Evolutionary conservation across 2,888 invertebrate genomes (phyloP), one percentile per base, ranked within the genome.

Genomic region (Leucoma salicis): DNA sequence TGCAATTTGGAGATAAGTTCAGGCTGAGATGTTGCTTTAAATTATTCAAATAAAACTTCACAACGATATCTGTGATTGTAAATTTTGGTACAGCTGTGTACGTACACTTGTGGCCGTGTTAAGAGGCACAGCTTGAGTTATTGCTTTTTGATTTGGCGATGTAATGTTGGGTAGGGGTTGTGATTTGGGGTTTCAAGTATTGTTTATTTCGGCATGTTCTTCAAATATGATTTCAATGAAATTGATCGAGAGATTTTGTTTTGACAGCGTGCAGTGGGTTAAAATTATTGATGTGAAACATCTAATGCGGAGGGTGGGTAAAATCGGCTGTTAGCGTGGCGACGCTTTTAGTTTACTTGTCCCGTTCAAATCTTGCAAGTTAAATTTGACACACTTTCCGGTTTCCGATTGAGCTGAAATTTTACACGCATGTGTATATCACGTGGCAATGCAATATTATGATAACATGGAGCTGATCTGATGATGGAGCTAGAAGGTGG

Each of bases 1-100:
- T 64, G 77, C 83, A 82, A 85, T 85, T 84, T 82, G 73, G 53
- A 63, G 84, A 85, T 85, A 83, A 70, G 64, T 83, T 84, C 65
- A 53, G 60, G 69, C 64, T 64, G 62, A 66, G 69, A 58, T 53
- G 58, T 63, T 63, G 63, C 72, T 71, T 81, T 83, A 85, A 84
- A 85, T 84, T 82, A 84, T 83, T 83, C 85, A 82, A 85, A 85
- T 80, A 82, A 82, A 83, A 82, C 78, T 78, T 76, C 60, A 54
- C 64, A 48, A 64, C 69, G 69, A 76, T 79, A 80, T 80, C 80
- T 81, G 74, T 76, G 82, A 82, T 83, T 82, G 79, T 81, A 82
- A 78, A 82, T 82, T 82, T 74, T 66, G 61, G 63, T 69, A 65
- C 73, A 76, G 62, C 72, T 76, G 74, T 72, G 69, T 65, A 60